Percentiles rank a stretch among this genome's conserved stretches.
phyloP scores from a whole-genome alignment of 2,113 vertebrate genomes.

The Burhinus bistriatus region DNA sequence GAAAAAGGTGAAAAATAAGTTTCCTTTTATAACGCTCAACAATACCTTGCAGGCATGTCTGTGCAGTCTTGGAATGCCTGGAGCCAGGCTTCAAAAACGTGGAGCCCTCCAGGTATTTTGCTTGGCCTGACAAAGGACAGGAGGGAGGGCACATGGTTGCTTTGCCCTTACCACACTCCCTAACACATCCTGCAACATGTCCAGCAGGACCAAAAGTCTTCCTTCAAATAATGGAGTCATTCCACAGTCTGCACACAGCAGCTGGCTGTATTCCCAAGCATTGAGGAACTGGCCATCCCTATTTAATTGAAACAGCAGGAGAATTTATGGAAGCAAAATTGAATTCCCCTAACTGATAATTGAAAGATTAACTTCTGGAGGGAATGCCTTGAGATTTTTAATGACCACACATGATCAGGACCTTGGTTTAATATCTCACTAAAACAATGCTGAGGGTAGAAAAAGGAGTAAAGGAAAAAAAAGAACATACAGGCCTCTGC shows the following conservation, averaged over 20 bases:
- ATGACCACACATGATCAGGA: not conserved
- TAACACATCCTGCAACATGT: not conserved
- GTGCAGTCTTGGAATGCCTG: not conserved
- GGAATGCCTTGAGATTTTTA: constrained; percentile 27
- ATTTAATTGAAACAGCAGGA: constrained; percentile 34
- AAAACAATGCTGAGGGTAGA: not conserved
- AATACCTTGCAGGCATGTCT: not conserved
- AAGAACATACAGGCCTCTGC: not conserved
- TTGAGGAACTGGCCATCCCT: constrained; percentile 4
- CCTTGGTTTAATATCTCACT: not conserved
- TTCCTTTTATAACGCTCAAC: not conserved
- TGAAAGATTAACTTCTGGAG: constrained; percentile 35
- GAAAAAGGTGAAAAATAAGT: not conserved
- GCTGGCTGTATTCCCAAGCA: constrained; percentile 29
- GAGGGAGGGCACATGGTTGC: not conserved
- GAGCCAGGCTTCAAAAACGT: not conserved
- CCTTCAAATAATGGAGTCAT: not conserved
- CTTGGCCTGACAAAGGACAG: not conserved
- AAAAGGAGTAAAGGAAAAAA: not conserved
- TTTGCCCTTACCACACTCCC: not conserved
- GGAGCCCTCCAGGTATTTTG: not conserved
- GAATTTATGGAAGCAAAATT: constrained; percentile 34
- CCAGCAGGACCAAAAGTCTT: not conserved
- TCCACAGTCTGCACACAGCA: not conserved
- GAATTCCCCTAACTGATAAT: constrained; percentile 24